These are phyloP conservation scores for Eospalax fontanierii DNA, from an alignment of 2,797 vertebrate genomes.

Conservation along the genomic window DNA sequence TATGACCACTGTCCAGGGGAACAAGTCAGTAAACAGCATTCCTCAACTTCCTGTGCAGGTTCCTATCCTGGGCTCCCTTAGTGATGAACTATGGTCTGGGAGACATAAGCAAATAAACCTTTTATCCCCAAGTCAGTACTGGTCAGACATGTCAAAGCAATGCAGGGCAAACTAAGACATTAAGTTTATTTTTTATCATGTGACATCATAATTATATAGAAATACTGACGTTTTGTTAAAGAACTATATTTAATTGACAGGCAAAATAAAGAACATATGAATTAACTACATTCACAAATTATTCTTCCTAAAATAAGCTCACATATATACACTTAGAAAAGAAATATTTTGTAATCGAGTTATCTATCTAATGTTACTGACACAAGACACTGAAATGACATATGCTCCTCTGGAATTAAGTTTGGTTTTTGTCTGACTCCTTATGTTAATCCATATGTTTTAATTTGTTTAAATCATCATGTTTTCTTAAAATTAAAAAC, in stretches of 20 bases:
- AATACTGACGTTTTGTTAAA: not conserved
- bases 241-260: slow-evolving; percentile 2
- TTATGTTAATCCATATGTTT: slow-evolving; percentile 64
- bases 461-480: slow-evolving; percentile 48
- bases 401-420: slow-evolving; percentile 45
- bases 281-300: slow-evolving; percentile 39
- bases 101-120: too few species aligned
- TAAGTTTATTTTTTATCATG: slow-evolving; percentile 25
- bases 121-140: too few species aligned
- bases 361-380: slow-evolving; percentile 50
- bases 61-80: too few species aligned
- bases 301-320: slow-evolving; percentile 42
- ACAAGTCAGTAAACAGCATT: too few species aligned
- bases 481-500: slow-evolving; percentile 50
- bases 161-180: too few species aligned
- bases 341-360: slow-evolving; percentile 66
- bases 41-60: too few species aligned
- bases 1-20: too few species aligned
- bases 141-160: too few species aligned
- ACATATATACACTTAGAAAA: not conserved
- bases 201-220: slow-evolving; percentile 24
- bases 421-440: slow-evolving; percentile 39
- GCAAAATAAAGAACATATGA: not conserved
- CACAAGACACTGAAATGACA: slow-evolving; percentile 47
- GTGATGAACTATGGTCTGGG: too few species aligned